These are phyloP conservation scores for Protobothrops mucrosquamatus DNA, from an alignment of 2,113 vertebrate genomes.

Conservation along the genomic window DNA sequence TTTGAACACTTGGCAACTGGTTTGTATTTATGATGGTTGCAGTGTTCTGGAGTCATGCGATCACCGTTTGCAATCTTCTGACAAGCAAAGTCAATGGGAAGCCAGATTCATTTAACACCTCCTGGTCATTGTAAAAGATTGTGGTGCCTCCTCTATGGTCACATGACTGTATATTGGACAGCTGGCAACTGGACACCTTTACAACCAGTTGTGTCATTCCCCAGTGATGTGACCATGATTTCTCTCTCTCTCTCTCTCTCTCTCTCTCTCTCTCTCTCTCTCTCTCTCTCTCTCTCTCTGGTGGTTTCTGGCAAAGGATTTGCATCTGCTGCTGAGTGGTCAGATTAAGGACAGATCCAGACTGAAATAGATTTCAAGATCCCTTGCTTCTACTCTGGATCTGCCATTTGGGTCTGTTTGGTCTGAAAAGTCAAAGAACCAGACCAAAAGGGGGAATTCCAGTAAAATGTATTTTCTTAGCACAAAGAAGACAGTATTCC, in stretches of 20 bases:
- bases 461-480: not conserved
- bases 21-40: not conserved
- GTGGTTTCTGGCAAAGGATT: too few species aligned
- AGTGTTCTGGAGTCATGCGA: not conserved
- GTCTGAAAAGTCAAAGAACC: not conserved
- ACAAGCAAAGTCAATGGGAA: not conserved
- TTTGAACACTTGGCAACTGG: not conserved
- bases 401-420: not conserved
- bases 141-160: not conserved
- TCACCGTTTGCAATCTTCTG: not conserved
- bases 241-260: too few species aligned
- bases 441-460: not conserved
- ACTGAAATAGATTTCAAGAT: not conserved
- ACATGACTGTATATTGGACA: not conserved
- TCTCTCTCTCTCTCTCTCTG: too few species aligned
- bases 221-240: not conserved
- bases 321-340: not conserved
- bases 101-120: not conserved
- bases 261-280: too few species aligned
- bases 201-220: not conserved
- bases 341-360: not conserved
- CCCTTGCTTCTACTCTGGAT: not conserved
- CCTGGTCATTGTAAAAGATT: not conserved
- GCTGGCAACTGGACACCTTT: not conserved
- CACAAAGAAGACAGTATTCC: not conserved